phyloP scores from a whole-genome alignment of 2,797 vertebrate genomes.

The Aplochiton taeniatus region DNA sequence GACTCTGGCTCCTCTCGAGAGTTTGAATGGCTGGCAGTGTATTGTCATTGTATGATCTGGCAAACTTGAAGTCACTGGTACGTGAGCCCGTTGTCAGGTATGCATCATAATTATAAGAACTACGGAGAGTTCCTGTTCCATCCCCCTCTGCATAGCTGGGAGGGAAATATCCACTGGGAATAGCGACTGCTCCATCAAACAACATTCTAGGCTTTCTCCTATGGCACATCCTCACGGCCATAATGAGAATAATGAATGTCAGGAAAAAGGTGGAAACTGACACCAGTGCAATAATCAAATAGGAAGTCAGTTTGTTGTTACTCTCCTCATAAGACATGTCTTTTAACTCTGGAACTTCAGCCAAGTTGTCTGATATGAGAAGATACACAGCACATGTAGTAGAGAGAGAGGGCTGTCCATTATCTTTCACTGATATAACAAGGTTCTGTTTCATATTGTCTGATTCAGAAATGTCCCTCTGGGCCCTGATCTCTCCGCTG shows the following conservation, averaged over 20 bases:
- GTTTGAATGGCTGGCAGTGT: not conserved
- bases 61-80: constrained; percentile 60
- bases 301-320: constrained; percentile 8
- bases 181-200: constrained; percentile 33
- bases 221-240: constrained; percentile 12
- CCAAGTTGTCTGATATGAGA: constrained; percentile 10
- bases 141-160: constrained; percentile 28
- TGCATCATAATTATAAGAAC: constrained; percentile 61
- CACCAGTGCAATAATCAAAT: constrained; percentile 13
- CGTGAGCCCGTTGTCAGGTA: constrained; percentile 55
- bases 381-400: constrained; percentile 33
- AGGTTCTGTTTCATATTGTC: constrained; percentile 19
- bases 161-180: constrained; percentile 30
- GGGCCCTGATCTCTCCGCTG: constrained; percentile 43
- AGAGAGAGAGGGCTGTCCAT: constrained; percentile 15
- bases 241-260: constrained; percentile 13
- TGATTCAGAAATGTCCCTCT: constrained; percentile 29
- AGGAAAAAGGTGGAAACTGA: constrained; percentile 4
- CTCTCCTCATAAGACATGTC: no score
- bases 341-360: constrained; percentile 37
- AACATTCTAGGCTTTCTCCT: constrained; percentile 23
- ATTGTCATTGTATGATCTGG: constrained; percentile 40
- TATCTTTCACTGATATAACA: constrained; percentile 18
- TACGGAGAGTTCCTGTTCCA: constrained; percentile 42
- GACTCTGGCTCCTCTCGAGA: not conserved